Conservation (phyloP, 2,113 vertebrate genomes). For the Procavia capensis region DNA sequence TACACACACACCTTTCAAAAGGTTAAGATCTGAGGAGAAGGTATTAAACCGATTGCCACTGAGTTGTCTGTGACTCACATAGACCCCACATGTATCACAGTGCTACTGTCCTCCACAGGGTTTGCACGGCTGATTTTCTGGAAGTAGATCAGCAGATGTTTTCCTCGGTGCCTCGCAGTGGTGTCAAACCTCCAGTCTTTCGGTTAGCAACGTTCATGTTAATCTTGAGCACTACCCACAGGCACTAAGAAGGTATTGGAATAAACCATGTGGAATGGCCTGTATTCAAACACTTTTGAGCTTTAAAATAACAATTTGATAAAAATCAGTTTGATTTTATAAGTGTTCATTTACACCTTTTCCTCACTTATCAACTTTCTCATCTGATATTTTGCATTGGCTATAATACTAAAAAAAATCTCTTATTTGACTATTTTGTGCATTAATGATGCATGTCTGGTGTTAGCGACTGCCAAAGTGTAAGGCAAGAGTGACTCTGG, state of each 20-base stretch:
- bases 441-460: no score
- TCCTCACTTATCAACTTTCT: no score
- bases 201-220: not conserved
- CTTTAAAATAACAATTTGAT: not conserved
- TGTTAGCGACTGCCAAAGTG: no score
- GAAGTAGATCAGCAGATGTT: not conserved
- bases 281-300: conserved; percentile 22
- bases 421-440: no score
- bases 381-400: no score
- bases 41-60: not conserved
- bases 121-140: not conserved
- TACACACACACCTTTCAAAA: not conserved
- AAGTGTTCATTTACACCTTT: not conserved
- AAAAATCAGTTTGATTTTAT: conserved; percentile 37
- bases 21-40: not conserved
- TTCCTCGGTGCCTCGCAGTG: not conserved
- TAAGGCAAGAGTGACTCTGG: no score
- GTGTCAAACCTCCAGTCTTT: not conserved
- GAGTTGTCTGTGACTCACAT: not conserved
- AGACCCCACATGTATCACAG: not conserved
- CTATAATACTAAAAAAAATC: no score
- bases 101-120: not conserved
- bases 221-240: not conserved
- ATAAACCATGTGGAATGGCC: not conserved
- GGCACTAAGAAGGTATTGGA: not conserved